phyloP scores from a whole-genome alignment of 2,888 invertebrate genomes.

The Crepidodera aurea region DNA sequence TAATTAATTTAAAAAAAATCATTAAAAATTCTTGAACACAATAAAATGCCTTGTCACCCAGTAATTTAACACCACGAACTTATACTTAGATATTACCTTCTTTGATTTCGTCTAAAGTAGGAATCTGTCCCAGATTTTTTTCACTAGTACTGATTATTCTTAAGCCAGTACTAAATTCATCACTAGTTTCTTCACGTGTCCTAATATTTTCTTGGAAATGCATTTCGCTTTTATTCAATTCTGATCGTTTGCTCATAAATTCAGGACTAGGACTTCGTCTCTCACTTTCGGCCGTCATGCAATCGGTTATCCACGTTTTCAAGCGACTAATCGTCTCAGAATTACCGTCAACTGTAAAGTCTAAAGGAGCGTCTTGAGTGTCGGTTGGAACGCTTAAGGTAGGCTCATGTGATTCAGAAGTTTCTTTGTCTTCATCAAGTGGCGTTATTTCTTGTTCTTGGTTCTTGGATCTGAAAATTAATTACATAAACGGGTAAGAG shows the following conservation, averaged over 20 bases:
- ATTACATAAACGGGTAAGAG: no score
- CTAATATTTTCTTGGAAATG: not conserved
- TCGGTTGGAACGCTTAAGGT: not conserved
- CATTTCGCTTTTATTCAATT: not conserved
- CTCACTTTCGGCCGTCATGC: slow-evolving; percentile 41
- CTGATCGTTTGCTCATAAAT: slow-evolving; percentile 27
- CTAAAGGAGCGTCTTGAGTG: slow-evolving; percentile 19
- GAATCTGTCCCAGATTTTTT: slow-evolving; percentile 26
- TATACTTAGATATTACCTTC: no score
- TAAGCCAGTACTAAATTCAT: not conserved
- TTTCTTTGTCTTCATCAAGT: slow-evolving; percentile 11
- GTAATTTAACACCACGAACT: no score
- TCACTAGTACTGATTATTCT: slow-evolving; percentile 11
- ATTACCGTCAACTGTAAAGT: slow-evolving; percentile 27
- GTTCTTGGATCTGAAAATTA: slow-evolving; percentile 1
- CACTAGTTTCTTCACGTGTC: not conserved
- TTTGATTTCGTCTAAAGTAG: slow-evolving; percentile 46
- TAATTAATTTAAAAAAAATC: no score
- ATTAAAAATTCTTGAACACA: no score
- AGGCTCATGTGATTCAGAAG: not conserved
- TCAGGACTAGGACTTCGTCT: slow-evolving; percentile 49
- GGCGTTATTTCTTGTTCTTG: not conserved
- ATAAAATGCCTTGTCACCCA: no score
- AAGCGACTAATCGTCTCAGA: slow-evolving; percentile 42
- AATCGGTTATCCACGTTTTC: slow-evolving; percentile 47